phyloP scores from a whole-genome alignment of 2,797 vertebrate species.

The Brotula barbata region DNA sequence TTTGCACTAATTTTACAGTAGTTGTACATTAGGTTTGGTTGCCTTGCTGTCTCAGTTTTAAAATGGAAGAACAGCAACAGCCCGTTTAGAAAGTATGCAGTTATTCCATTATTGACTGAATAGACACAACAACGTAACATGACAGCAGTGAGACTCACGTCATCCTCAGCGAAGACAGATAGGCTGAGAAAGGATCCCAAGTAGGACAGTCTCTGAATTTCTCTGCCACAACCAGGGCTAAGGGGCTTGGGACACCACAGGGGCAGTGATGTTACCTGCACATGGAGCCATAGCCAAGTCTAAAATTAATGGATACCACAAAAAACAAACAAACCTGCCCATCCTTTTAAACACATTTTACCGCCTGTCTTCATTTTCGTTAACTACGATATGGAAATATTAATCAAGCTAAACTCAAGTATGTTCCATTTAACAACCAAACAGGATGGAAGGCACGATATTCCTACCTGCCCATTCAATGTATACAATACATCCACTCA shows the following conservation, averaged over 20 bases:
- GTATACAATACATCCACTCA: too few species aligned
- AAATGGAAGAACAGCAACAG: too few species aligned
- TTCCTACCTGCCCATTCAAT: not conserved
- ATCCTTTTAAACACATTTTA: too few species aligned
- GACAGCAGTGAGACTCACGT: conserved; percentile 80
- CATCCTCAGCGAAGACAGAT: conserved; percentile 97
- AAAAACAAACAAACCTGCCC: too few species aligned
- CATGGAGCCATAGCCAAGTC: conserved; percentile 9
- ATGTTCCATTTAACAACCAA: not conserved
- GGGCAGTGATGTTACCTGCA: conserved; percentile 88
- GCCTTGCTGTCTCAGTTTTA: not conserved
- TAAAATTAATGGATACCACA: not conserved
- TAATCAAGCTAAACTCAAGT: not conserved
- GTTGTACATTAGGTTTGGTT: not conserved
- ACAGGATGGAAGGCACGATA: not conserved
- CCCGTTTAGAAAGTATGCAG: too few species aligned
- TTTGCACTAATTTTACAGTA: not conserved
- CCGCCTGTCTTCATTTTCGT: too few species aligned
- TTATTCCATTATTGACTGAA: not conserved
- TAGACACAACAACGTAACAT: not conserved
- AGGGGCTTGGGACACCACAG: conserved; percentile 94
- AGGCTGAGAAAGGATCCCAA: conserved; percentile 95
- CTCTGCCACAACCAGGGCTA: conserved; percentile 92
- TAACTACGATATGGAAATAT: too few species aligned
- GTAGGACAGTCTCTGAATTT: conserved; percentile 94